phyloP scores from a whole-genome alignment of 2,797 vertebrate species.

The Clamator glandarius region DNA sequence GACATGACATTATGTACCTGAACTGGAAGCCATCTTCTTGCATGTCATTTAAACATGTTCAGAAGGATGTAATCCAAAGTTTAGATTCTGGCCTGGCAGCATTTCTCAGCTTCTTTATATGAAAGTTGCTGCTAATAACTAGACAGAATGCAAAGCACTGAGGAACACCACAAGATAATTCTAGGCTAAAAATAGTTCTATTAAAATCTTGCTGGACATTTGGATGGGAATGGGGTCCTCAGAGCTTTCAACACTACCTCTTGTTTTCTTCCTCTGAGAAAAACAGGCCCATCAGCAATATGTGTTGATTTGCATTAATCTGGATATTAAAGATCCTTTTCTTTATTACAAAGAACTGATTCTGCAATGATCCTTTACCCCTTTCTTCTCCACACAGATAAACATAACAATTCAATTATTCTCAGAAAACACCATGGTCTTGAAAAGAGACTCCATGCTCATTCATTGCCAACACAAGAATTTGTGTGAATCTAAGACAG shows the following conservation, averaged over 20 bases:
- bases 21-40: not conserved
- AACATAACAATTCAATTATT: not conserved
- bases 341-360: not conserved
- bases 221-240: not conserved
- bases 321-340: not conserved
- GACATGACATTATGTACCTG: not conserved
- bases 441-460: not conserved
- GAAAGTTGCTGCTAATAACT: not conserved
- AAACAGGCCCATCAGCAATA: not conserved
- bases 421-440: not conserved
- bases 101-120: not conserved
- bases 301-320: not conserved
- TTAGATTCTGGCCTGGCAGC: not conserved
- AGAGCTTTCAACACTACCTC: not conserved
- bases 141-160: not conserved
- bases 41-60: not conserved
- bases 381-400: not conserved
- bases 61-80: not conserved
- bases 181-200: not conserved
- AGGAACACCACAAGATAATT: not conserved
- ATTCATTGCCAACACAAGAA: not conserved
- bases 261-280: not conserved
- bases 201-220: not conserved
- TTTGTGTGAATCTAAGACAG: slow-evolving; percentile 12
- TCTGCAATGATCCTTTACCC: not conserved